Evolutionary conservation across 2,888 invertebrate genomes (phyloP).

Genomic region (Cephus runcator): DNA sequence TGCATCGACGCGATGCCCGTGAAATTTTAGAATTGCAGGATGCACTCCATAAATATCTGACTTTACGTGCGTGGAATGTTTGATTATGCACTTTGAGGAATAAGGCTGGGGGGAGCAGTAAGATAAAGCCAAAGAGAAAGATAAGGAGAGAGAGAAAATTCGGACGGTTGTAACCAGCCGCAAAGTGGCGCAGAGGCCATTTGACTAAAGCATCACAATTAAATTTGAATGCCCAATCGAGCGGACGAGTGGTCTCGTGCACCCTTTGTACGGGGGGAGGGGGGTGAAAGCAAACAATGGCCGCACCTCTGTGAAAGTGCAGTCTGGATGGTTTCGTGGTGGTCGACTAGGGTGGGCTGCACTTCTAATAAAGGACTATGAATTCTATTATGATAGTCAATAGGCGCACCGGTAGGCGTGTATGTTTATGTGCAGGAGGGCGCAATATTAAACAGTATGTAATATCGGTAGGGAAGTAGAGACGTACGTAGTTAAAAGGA

Average conservation of each 20-base stretch:
- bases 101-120: not conserved
- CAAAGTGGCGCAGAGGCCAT: slow-evolving; percentile 19
- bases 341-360: slow-evolving; percentile 8
- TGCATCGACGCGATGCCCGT: not conserved
- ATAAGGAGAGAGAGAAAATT: not conserved
- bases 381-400: slow-evolving; percentile 29
- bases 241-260: slow-evolving; percentile 21
- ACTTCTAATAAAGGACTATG: slow-evolving; percentile 39
- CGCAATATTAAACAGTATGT: slow-evolving; percentile 37
- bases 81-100: not conserved
- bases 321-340: slow-evolving; percentile 2
- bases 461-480: slow-evolving; percentile 19
- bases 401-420: slow-evolving; percentile 11
- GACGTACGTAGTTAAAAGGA: not conserved
- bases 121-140: slow-evolving; percentile 5
- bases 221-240: slow-evolving; percentile 40
- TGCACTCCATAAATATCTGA: not conserved
- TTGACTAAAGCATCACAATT: slow-evolving; percentile 37
- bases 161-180: slow-evolving; percentile 10
- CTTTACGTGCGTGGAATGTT: not conserved
- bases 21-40: not conserved
- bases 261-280: slow-evolving; percentile 14
- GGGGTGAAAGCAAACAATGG: slow-evolving; percentile 4
- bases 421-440: slow-evolving; percentile 21
- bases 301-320: slow-evolving; percentile 16